These are phyloP conservation scores for Serrognathus titanus DNA, from an alignment of 2,888 invertebrate species.

Conservation along the genomic window DNA sequence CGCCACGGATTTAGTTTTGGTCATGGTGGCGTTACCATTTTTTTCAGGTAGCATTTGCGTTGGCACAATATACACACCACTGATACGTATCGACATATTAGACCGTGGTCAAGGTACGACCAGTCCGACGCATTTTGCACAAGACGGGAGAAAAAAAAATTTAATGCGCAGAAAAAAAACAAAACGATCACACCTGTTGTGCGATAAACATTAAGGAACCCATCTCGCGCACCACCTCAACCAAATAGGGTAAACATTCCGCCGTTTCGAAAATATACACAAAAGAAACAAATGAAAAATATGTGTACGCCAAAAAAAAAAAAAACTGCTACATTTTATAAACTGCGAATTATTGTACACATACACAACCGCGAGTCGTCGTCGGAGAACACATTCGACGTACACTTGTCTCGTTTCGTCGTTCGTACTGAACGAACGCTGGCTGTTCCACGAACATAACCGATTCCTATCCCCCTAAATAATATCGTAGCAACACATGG, in stretches of 20 bases:
- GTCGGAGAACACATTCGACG: slow-evolving; percentile 10
- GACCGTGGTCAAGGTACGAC: neutral
- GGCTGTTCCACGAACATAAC: slow-evolving; percentile 27
- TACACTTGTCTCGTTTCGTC: slow-evolving; percentile 19
- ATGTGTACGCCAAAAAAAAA: too few species aligned
- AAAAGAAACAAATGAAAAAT: neutral
- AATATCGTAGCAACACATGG: slow-evolving; percentile 9
- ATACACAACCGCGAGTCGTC: neutral
- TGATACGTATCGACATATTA: slow-evolving; percentile 39
- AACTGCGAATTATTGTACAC: neutral
- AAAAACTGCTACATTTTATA: too few species aligned
- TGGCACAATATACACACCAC: slow-evolving; percentile 39
- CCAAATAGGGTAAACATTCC: neutral
- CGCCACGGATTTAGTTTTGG: slow-evolving; percentile 57
- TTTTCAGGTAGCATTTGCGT: slow-evolving; percentile 38
- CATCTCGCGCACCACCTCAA: neutral
- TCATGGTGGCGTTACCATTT: slow-evolving; percentile 22
- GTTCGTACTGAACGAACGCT: slow-evolving; percentile 28
- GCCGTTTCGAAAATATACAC: neutral
- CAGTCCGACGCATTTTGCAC: neutral
- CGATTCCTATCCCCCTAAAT: slow-evolving; percentile 24
- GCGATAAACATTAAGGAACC: neutral
- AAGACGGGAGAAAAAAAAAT: slow-evolving; percentile 1
- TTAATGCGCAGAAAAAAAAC: neutral
- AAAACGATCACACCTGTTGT: slow-evolving; percentile 4